Conservation (phyloP, 1,140 invertebrate species). For the Galleria mellonella region DNA sequence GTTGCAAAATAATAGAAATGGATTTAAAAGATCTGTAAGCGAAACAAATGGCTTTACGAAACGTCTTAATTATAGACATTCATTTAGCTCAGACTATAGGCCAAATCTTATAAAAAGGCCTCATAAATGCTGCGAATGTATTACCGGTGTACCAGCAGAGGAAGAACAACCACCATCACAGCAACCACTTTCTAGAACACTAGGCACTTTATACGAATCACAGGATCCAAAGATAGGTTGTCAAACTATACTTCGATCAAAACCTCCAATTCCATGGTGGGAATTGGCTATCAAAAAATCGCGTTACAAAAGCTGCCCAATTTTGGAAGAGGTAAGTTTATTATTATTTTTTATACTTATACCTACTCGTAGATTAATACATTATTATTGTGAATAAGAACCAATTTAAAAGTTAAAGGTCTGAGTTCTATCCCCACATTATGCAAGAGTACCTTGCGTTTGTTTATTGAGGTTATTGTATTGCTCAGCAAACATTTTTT, state of each 20-base stretch:
- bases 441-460: no score
- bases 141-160: slow-evolving; percentile 61
- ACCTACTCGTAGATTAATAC: not conserved
- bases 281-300: slow-evolving; percentile 85
- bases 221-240: slow-evolving; percentile 78
- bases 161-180: slow-evolving; percentile 28
- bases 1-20: slow-evolving; percentile 55
- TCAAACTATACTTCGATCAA: slow-evolving; percentile 76
- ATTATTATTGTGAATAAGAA: not conserved
- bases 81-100: slow-evolving; percentile 64
- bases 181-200: slow-evolving; percentile 42
- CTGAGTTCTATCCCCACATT: no score
- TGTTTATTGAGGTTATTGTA: no score
- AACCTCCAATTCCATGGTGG: slow-evolving; percentile 87
- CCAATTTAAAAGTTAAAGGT: no score
- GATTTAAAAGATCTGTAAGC: slow-evolving; percentile 61
- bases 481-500: no score
- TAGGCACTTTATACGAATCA: slow-evolving; percentile 69
- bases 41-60: slow-evolving; percentile 68
- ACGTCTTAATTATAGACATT: slow-evolving; percentile 67
- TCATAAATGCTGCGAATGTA: slow-evolving; percentile 71
- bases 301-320: slow-evolving; percentile 82
- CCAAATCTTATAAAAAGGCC: slow-evolving; percentile 44
- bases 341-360: slow-evolving; percentile 4
- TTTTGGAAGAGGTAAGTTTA: slow-evolving; percentile 75